Conservation (phyloP, 2,797 vertebrate genomes). For the Crossoptilon crossoptilon region DNA sequence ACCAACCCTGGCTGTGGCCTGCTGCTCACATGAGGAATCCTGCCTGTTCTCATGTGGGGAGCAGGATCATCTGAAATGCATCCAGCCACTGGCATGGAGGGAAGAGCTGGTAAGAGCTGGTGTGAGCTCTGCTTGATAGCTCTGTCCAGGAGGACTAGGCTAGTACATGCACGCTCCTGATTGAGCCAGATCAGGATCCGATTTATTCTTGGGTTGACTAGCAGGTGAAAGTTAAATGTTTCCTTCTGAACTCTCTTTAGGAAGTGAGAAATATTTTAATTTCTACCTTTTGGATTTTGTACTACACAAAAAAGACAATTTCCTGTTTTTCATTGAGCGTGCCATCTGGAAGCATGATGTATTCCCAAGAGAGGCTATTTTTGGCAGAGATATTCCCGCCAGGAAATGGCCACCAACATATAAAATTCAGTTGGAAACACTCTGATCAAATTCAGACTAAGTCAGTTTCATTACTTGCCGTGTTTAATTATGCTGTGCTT, state of each 20-base stretch:
- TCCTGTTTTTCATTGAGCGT: slow-evolving; percentile 50
- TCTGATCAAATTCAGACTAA: neutral
- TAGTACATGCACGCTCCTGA: neutral
- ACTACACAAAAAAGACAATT: slow-evolving; percentile 1
- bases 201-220: neutral
- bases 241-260: neutral
- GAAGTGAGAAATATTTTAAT: neutral
- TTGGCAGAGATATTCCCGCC: neutral
- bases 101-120: neutral
- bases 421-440: neutral
- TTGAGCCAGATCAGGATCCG: neutral
- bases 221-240: neutral
- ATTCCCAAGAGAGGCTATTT: slow-evolving; percentile 42
- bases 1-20: neutral
- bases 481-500: neutral
- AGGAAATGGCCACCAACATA: neutral
- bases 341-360: slow-evolving; percentile 34
- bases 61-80: neutral
- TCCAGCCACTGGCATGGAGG: neutral
- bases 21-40: rapidly evolving
- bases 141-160: neutral
- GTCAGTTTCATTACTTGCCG: neutral
- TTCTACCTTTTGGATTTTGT: slow-evolving; percentile 57
- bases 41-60: neutral
- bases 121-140: neutral